Evolutionary conservation across 2,797 vertebrate species (phyloP), one percentile per base, ranked within the genome.

Genomic region (Tolypeutes matacus): DNA sequence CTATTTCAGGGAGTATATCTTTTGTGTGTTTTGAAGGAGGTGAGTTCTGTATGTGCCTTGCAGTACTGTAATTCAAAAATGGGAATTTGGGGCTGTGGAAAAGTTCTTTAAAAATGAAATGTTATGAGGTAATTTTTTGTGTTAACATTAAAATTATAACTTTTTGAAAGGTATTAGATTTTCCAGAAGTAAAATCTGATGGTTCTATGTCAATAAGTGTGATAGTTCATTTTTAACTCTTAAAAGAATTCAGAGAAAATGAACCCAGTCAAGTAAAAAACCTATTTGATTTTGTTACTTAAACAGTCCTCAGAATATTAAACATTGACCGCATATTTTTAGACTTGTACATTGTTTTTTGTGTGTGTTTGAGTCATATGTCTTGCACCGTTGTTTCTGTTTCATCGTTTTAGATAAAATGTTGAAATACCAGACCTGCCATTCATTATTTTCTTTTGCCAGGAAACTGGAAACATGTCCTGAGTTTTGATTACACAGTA

Each of bases 21-120:
- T 97, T 95, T 98, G 82, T 98, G 97, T 98, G 90, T 97, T 97
- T 97, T 97, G 97, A 98, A 98, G 97, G 95, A 98, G 96, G 94
- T 97, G 95, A 97, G 97, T 97, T 98, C 93, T 99, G 97, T 98
- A 98, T 98, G 98, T 99, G 98, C 98, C 98, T 99, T 99, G 98
- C 97, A 98, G 98, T 98, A 98, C 98, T 98, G 96, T 98, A 98
- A 98, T 94, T 98, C 29, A 97, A 96, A 97, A 97, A 96, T 97
- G 96, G 91, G 95, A 97, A 95, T 95, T 69, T 98, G 97, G 97
- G 98, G 95, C 97, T 98, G 96, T 72, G 39, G 97, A 98, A 97
- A 93, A 96, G 95, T 91, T 97, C 95, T 96, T 94, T 95, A 94
- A 96, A 96, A 96, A 96, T 96, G 92, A 97, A 96, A 87, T 96